Evolutionary conservation across 2,797 vertebrate genomes (phyloP).

Genomic region (Meriones psammophilus): DNA sequence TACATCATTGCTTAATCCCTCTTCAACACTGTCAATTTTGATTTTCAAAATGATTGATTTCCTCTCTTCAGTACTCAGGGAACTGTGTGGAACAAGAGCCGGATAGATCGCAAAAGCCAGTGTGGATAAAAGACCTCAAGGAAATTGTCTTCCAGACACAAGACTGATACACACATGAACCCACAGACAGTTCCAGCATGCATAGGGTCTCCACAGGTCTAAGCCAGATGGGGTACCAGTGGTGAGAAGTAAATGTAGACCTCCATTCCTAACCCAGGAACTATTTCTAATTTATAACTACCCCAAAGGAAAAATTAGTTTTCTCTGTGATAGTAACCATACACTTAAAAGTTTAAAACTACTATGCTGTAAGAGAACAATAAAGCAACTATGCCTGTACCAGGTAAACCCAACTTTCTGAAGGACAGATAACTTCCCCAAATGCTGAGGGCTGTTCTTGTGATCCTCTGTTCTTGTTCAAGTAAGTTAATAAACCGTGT

Average conservation of each 20-base stretch:
- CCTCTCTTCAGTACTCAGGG: neutral
- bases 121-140: neutral
- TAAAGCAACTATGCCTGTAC: neutral
- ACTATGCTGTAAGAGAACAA: neutral
- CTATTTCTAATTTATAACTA: neutral
- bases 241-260: neutral
- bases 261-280: neutral
- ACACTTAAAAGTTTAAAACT: neutral
- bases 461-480: neutral
- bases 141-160: neutral
- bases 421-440: neutral
- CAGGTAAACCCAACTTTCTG: neutral
- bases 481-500: neutral
- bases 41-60: slow-evolving; percentile 13
- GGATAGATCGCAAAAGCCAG: neutral
- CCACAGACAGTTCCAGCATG: too few relatives aligned
- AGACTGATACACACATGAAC: neutral
- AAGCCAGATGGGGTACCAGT: neutral
- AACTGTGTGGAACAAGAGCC: neutral
- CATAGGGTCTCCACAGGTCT: neutral
- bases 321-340: neutral
- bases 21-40: neutral
- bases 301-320: neutral
- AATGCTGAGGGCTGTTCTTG: neutral
- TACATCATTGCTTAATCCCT: neutral